Percentiles rank a stretch among this genome's conserved stretches.
phyloP scores from a whole-genome alignment of 2,888 invertebrate species.

The Holacanthella duospinosa region DNA sequence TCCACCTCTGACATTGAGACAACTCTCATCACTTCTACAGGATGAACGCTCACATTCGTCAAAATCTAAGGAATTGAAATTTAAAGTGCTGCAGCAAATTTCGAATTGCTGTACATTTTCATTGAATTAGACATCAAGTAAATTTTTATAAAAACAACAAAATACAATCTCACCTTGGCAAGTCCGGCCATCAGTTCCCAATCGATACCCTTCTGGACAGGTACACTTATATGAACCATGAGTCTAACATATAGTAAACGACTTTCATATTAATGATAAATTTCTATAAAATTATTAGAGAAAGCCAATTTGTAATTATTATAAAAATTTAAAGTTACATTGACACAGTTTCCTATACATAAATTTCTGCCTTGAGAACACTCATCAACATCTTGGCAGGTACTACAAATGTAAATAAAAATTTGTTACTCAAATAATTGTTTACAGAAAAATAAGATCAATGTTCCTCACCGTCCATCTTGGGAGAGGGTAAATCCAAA shows the following conservation, averaged over 20 bases:
- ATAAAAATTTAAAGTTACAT: too few species aligned
- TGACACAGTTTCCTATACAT: conserved; percentile 82
- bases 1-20: conserved; percentile 81
- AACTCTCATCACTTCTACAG: conserved; percentile 56
- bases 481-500: conserved; percentile 65
- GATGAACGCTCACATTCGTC: conserved; percentile 55
- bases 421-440: not conserved
- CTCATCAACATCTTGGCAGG: conserved; percentile 69
- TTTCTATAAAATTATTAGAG: too few species aligned
- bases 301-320: too few species aligned
- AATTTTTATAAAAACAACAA: too few species aligned
- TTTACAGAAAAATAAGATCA: not conserved
- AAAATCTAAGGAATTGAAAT: conserved; percentile 47
- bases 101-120: not conserved
- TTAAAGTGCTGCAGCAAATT: not conserved
- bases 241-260: conserved; percentile 42
- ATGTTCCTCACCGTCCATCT: conserved; percentile 53
- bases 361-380: conserved; percentile 45
- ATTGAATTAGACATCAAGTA: not conserved
- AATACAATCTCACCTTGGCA: not conserved
- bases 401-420: conserved; percentile 45
- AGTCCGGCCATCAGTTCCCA: conserved; percentile 58
- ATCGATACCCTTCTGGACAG: conserved; percentile 71
- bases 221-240: conserved; percentile 84
- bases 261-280: too few species aligned